Percentiles rank a stretch among this genome's conserved stretches.
These are phyloP conservation scores for Galerucella pusilla DNA, from an alignment of 2,888 invertebrate genomes.

Conservation along the genomic window DNA sequence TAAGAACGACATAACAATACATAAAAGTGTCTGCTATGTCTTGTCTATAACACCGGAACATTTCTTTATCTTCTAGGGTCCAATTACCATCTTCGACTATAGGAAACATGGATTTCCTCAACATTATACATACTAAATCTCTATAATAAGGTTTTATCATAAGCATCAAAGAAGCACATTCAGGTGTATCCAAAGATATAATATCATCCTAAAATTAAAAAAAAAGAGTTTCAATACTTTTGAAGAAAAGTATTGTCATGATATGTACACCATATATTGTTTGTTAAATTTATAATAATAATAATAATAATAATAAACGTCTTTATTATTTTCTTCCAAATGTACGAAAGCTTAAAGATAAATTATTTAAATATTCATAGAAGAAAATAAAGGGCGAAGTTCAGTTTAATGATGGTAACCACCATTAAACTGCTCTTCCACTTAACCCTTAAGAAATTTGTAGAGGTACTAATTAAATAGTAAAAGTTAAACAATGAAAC, in stretches of 20 bases:
- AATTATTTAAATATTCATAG: no score
- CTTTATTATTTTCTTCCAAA: no score
- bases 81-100: conserved; percentile 67
- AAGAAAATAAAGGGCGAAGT: no score
- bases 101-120: conserved; percentile 85
- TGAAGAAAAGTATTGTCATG: not conserved
- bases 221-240: not conserved
- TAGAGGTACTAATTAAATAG: no score
- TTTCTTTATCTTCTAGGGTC: conserved; percentile 84
- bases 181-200: conserved; percentile 65
- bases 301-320: no score
- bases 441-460: no score
- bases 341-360: no score
- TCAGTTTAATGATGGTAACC: no score
- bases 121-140: conserved; percentile 78
- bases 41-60: conserved; percentile 76
- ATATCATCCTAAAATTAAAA: conserved; percentile 71
- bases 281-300: no score
- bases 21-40: conserved; percentile 67
- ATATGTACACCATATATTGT: no score
- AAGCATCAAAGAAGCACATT: conserved; percentile 67
- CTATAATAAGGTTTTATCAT: conserved; percentile 83
- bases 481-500: no score
- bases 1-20: conserved; percentile 88
- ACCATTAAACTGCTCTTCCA: no score